Evolutionary conservation across 2,113 vertebrate species (phyloP).

Genomic region (Saccopteryx bilineata): DNA sequence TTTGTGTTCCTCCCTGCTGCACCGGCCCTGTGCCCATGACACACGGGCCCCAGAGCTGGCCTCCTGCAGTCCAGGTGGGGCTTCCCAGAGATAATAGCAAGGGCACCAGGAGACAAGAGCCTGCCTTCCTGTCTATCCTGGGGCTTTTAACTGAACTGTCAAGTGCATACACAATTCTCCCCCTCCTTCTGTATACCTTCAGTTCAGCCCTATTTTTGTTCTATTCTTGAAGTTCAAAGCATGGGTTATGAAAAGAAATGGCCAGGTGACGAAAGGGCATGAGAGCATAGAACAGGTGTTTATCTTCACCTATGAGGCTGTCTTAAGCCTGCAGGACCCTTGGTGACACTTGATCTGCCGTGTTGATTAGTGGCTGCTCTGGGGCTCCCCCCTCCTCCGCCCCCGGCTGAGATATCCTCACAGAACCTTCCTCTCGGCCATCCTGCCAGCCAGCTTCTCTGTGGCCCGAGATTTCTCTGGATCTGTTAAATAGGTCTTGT

Average conservation of each 20-base stretch:
- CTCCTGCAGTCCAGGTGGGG: background rate
- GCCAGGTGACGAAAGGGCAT: background rate
- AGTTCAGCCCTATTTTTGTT: background rate
- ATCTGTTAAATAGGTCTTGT: background rate
- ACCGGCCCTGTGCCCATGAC: background rate
- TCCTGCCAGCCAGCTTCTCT: background rate
- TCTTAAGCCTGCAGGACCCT: background rate
- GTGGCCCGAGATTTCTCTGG: background rate
- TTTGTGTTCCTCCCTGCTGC: background rate
- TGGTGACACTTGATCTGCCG: background rate
- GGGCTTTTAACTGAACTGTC: background rate
- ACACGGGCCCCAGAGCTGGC: background rate
- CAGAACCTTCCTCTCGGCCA: background rate
- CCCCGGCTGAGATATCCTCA: background rate
- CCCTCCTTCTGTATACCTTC: background rate
- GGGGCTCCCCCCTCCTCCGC: background rate
- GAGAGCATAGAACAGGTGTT: background rate
- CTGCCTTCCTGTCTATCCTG: background rate
- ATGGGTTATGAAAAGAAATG: background rate
- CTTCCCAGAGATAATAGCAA: background rate
- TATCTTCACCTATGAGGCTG: rapidly evolving
- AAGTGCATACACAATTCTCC: background rate
- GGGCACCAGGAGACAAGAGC: background rate
- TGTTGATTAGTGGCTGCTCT: background rate
- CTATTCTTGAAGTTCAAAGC: background rate